These are phyloP conservation scores for Tethya wilhelma DNA, from an alignment of 37 sponge, comb jelly and placozoan genomes.

Conservation along the genomic window DNA sequence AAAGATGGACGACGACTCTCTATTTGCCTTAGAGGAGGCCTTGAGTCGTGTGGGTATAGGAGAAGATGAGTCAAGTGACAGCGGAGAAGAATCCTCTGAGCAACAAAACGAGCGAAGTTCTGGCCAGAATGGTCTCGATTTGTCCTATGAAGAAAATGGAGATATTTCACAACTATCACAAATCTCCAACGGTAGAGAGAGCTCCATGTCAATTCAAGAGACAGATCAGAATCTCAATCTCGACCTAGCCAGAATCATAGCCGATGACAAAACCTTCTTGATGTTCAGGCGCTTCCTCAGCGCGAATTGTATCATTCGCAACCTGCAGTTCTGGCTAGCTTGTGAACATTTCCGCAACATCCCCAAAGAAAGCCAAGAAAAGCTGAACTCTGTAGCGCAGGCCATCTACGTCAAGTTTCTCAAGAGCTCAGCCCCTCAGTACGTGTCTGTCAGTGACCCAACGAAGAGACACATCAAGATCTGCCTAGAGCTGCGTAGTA, in stretches of 20 bases:
- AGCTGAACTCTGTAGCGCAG: slow-evolving; percentile 24
- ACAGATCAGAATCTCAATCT: background rate
- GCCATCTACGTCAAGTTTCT: slow-evolving; percentile 70
- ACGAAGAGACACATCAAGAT: slow-evolving; percentile 42
- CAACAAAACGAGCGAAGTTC: background rate
- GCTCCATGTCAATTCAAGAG: background rate
- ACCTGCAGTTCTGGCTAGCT: slow-evolving; percentile 71
- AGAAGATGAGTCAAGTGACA: background rate
- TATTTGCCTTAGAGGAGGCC: slow-evolving; percentile 19
- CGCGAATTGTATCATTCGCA: slow-evolving; percentile 54
- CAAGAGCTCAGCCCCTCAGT: slow-evolving; percentile 48
- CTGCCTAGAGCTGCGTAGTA: background rate
- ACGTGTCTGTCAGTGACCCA: slow-evolving; percentile 11
- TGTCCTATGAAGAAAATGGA: background rate
- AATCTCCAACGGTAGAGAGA: background rate
- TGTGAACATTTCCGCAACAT: slow-evolving; percentile 47
- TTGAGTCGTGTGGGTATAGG: background rate
- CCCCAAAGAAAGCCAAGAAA: background rate
- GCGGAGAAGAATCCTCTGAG: slow-evolving; percentile 8
- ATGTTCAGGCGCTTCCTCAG: slow-evolving; percentile 61
- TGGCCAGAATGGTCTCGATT: background rate
- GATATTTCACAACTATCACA: background rate
- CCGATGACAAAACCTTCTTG: slow-evolving; percentile 22
- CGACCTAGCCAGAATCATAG: background rate
- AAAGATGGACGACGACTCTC: slow-evolving; percentile 15